Conservation (phyloP, 2,797 vertebrate genomes). For the Oreonectes daqikongensis region DNA sequence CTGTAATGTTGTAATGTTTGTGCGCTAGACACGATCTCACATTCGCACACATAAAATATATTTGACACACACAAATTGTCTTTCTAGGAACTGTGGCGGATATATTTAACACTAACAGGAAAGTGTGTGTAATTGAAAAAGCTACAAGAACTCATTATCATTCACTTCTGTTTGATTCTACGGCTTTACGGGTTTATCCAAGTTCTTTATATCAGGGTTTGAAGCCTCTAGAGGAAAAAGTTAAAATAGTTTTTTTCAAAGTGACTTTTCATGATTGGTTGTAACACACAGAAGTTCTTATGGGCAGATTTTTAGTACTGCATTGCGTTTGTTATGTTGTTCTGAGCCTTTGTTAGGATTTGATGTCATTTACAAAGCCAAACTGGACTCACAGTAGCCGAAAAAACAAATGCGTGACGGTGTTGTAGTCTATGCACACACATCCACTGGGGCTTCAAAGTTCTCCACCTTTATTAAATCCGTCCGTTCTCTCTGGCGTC, state of each 20-base stretch:
- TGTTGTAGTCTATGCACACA: not conserved
- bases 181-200: not conserved
- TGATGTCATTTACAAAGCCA: constrained; percentile 2
- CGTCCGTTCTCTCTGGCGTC: constrained; percentile 1
- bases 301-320: no score
- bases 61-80: not conserved
- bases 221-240: not conserved
- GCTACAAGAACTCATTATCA: not conserved
- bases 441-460: constrained; percentile 21
- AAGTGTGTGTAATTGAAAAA: not conserved
- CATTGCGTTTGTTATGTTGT: not conserved
- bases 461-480: constrained; percentile 44
- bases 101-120: not conserved
- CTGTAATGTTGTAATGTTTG: not conserved
- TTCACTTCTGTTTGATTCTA: not conserved
- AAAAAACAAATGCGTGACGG: not conserved
- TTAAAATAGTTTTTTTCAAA: not conserved
- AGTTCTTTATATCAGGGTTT: not conserved
- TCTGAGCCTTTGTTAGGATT: not conserved
- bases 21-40: not conserved
- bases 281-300: no score
- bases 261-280: no score
- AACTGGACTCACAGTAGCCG: constrained; percentile 8
- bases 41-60: not conserved
- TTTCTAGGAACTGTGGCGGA: not conserved